Evolutionary conservation across 2,888 invertebrate genomes (phyloP), one percentile per base, ranked within the genome.

Genomic region (Bibio marci): DNA sequence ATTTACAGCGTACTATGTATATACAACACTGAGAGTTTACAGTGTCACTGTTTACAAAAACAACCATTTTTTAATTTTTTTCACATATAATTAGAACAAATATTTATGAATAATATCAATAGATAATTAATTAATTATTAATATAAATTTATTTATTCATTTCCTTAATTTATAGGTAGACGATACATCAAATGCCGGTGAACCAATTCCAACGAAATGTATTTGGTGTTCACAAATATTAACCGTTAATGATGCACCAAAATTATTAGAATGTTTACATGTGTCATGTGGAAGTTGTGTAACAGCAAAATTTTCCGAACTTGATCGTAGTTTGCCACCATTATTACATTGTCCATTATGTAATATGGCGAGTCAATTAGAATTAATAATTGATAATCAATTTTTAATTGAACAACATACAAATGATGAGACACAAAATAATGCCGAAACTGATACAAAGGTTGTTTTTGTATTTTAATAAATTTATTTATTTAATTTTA

Each of bases 261-360:
- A 85, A 64, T 67, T 90, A 43, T 65, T 91, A 53, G 86, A 86
- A 62, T 91, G 90, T 58, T 68, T 91, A 48, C 90, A 91, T 60
- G 80, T 86, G 38, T 76, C 81, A 43, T 91, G 90, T 58, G 69
- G 74, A 41, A 66, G 71, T 44, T 87, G 87, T 62, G 64, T 86
- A 49, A 71, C 69, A 47, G 69, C 71, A 41, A 81, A 80, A 59
- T 61, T 80, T 22, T 54, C 55, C 1, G 62, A 62, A 43, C 41
- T 59, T 34, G 62, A 61, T 47, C 57, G 58, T 10, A 55, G 58
- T 7, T 49, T 59, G 50, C 59, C 59, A 11, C 58, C 59, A 4
- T 43, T 61, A 27, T 58, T 62, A 39, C 58, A 59, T 42, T 87
- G 87, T 55, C 76, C 80, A 15, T 62, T 34, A 43, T 88, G 88